Evolutionary conservation across 2,113 vertebrate species (phyloP).

Genomic region (Cricetomys ansorgei): DNA sequence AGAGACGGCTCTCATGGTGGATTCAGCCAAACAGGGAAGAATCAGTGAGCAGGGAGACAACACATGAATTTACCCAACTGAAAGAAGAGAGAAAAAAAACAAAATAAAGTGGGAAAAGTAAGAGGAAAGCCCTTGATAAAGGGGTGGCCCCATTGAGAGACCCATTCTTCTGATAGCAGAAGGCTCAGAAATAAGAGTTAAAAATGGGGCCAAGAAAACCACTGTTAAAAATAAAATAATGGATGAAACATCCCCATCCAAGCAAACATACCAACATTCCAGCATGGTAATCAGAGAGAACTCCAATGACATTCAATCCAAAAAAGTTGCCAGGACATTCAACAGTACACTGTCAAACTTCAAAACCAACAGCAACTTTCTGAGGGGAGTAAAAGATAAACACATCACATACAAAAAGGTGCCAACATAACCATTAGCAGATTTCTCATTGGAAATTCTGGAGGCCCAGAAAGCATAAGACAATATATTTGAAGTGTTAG

Average conservation of each 20-base stretch:
- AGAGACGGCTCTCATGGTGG: background rate
- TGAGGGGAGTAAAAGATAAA: background rate
- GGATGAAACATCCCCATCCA: background rate
- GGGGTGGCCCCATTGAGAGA: background rate
- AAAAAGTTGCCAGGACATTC: background rate
- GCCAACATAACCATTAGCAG: background rate
- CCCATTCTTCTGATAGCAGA: background rate
- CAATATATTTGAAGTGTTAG: background rate
- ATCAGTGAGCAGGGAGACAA: background rate
- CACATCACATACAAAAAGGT: background rate
- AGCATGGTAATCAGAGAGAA: background rate
- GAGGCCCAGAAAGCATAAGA: background rate
- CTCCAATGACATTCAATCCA: background rate
- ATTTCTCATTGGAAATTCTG: background rate
- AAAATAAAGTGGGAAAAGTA: background rate
- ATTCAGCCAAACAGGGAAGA: background rate
- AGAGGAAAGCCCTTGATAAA: background rate
- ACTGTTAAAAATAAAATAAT: background rate
- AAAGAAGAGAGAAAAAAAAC: background rate
- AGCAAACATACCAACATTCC: background rate
- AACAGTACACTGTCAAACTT: background rate
- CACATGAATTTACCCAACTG: background rate
- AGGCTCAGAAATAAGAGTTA: background rate
- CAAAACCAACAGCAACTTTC: background rate
- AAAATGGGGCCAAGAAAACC: background rate